A percentile compares a stretch with the other conserved stretches of the same genome.
Conservation (phyloP, 2,888 invertebrate species). For the Microctonus brassicae region DNA sequence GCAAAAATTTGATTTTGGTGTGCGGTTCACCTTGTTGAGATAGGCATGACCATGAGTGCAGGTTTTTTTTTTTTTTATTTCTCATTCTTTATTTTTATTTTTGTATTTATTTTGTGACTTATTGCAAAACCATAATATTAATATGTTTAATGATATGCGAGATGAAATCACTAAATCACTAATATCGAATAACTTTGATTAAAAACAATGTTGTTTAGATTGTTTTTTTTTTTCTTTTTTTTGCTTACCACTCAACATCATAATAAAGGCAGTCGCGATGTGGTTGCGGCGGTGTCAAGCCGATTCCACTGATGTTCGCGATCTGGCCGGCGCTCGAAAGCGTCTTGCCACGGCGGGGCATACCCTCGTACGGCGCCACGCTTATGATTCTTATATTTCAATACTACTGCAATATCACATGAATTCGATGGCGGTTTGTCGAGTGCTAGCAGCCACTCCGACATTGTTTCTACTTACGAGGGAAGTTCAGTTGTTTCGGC, state of each 20-base stretch:
- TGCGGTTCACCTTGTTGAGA: background rate
- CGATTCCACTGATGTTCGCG: slow-evolving; percentile 40
- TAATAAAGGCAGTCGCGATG: slow-evolving; percentile 41
- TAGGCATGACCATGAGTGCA: background rate
- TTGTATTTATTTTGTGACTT: background rate
- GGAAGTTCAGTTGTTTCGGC: slow-evolving; percentile 16
- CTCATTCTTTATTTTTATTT: background rate
- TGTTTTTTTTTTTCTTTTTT: background rate
- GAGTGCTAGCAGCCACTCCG: slow-evolving; percentile 57
- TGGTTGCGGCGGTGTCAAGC: slow-evolving; percentile 39
- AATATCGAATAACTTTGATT: background rate
- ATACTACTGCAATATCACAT: slow-evolving; percentile 49
- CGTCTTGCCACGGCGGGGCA: slow-evolving; percentile 57
- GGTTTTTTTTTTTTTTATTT: background rate
- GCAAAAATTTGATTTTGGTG: background rate
- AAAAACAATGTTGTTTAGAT: too few relatives aligned
- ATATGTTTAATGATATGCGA: background rate
- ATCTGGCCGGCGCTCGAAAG: slow-evolving; percentile 47
- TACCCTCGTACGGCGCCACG: slow-evolving; percentile 54
- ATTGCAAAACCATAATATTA: background rate
- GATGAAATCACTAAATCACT: too few relatives aligned
- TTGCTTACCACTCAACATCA: slow-evolving; percentile 43
- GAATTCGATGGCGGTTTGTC: slow-evolving; percentile 59
- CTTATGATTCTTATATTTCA: slow-evolving; percentile 40
- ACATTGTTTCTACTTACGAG: slow-evolving; percentile 50